Percentiles rank a stretch among this genome's conserved stretches.
Evolutionary conservation across 2,888 invertebrate genomes (phyloP).

Genomic region (Saturnia pavonia): DNA sequence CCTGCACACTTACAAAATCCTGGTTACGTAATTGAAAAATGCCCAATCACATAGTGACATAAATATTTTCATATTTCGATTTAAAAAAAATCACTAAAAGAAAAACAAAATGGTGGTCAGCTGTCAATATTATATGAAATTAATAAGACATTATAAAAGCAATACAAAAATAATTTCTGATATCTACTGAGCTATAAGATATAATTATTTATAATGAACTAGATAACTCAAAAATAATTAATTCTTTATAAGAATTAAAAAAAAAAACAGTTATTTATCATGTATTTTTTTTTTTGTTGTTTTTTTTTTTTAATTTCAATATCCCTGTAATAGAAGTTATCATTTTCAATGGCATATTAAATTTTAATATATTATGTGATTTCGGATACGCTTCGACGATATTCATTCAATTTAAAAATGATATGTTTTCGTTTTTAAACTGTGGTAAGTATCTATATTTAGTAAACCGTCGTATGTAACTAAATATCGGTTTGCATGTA

Average conservation of each 20-base stretch:
- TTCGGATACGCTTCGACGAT: neutral
- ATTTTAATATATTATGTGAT: neutral
- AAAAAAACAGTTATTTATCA: neutral
- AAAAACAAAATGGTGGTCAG: constrained; percentile 4
- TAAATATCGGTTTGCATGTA: neutral
- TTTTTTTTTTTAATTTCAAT: neutral
- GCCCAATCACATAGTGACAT: too few species aligned
- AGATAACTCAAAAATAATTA: neutral
- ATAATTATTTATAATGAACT: neutral
- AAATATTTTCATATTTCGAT: neutral
- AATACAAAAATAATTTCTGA: neutral
- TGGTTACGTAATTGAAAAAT: too few species aligned
- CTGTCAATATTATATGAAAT: neutral
- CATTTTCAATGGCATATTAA: too few species aligned
- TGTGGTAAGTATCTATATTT: neutral
- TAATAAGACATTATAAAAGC: neutral
- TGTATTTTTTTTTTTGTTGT: neutral
- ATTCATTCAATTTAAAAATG: neutral
- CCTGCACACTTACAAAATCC: too few species aligned
- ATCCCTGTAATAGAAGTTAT: too few species aligned
- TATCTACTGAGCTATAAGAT: neutral
- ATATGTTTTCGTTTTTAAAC: neutral
- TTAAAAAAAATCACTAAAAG: too few species aligned
- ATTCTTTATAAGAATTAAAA: neutral
- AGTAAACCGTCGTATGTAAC: neutral